phyloP scores from a whole-genome alignment of 2,113 vertebrate genomes.

The Elachura formosa region DNA sequence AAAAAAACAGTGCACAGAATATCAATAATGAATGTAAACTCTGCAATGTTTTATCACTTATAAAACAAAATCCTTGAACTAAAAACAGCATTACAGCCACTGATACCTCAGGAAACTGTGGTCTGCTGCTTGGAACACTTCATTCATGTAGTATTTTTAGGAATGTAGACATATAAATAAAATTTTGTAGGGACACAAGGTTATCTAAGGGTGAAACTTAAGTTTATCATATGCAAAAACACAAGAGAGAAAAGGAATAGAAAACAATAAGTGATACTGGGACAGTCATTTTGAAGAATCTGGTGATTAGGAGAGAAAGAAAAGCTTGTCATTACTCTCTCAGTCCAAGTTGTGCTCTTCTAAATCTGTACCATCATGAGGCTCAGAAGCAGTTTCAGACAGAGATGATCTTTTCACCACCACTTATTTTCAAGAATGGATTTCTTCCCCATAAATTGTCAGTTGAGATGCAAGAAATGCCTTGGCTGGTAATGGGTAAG shows the following conservation, averaged over 20 bases:
- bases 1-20: background rate
- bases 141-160: conserved; percentile 16
- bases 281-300: background rate
- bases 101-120: background rate
- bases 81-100: background rate
- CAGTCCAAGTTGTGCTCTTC: background rate
- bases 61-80: conserved; percentile 6
- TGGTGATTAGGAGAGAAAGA: background rate
- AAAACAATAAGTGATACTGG: background rate
- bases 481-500: background rate
- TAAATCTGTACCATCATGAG: background rate
- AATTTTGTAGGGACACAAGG: background rate
- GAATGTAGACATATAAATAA: background rate
- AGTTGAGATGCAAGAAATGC: background rate
- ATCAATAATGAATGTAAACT: background rate
- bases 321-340: background rate
- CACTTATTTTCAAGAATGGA: background rate
- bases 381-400: background rate
- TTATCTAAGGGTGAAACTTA: conserved; percentile 28
- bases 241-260: background rate
- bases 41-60: background rate
- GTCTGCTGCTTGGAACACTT: background rate
- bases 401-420: background rate
- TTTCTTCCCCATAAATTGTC: background rate
- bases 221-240: background rate